These are phyloP conservation scores for Echeneis naucrates DNA, from an alignment of 2,797 vertebrate genomes.

Conservation along the genomic window DNA sequence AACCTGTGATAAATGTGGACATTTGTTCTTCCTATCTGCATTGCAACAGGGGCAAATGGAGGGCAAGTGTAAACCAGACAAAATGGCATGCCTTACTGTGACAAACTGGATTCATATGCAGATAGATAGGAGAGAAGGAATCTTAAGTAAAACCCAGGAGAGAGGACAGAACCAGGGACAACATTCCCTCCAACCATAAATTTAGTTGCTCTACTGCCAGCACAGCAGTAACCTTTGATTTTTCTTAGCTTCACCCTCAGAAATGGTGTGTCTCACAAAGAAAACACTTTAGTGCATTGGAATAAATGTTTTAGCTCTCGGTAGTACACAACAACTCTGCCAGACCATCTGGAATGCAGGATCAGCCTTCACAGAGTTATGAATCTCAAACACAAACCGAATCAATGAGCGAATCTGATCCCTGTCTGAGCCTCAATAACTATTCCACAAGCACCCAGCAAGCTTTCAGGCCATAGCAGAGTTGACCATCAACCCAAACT, in stretches of 20 bases:
- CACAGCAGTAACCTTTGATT: neutral
- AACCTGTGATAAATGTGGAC: no score
- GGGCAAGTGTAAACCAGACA: neutral
- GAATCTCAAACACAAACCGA: constrained; percentile 66
- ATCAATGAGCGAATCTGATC: constrained; percentile 67
- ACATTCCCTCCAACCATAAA: constrained; percentile 2
- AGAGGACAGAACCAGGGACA: neutral
- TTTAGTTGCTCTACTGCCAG: neutral
- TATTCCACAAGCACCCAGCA: no score
- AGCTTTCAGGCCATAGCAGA: constrained; percentile 66
- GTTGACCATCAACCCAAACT: constrained; percentile 67
- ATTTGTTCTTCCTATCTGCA: no score
- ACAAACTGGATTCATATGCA: neutral
- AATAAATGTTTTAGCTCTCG: constrained; percentile 31
- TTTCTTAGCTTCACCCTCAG: constrained; percentile 21
- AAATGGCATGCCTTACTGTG: neutral
- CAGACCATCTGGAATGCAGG: constrained; percentile 58
- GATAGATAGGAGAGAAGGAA: neutral
- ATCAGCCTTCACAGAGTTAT: constrained; percentile 67
- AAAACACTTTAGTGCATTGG: constrained; percentile 22
- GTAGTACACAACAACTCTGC: constrained; percentile 33
- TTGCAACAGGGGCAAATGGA: no score
- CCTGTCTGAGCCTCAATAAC: no score
- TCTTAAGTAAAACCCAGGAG: constrained; percentile 1
- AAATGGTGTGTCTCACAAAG: constrained; percentile 20